Conservation (phyloP, 2,888 invertebrate species). For the Ceriagrion tenellum region DNA sequence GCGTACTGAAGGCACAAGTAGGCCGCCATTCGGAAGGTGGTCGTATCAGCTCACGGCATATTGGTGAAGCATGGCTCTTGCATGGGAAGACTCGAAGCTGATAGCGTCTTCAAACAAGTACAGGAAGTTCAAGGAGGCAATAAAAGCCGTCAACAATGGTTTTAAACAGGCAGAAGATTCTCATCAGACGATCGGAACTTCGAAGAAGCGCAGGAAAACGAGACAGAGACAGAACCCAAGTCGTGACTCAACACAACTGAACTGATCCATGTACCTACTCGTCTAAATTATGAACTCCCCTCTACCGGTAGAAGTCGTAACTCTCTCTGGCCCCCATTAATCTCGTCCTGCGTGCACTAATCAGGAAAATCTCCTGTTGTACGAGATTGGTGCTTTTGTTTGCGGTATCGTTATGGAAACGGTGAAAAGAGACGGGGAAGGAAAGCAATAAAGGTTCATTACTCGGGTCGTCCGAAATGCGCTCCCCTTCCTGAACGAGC, state of each 20-base stretch:
- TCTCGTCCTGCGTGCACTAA: background rate
- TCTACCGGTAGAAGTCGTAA: background rate
- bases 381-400: background rate
- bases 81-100: background rate
- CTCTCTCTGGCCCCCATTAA: background rate
- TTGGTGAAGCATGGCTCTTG: background rate
- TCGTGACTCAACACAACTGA: background rate
- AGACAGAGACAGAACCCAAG: background rate
- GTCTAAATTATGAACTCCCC: background rate
- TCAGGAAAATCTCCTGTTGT: background rate
- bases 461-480: background rate
- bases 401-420: background rate
- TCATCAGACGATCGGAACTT: background rate
- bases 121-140: background rate
- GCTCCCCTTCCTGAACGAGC: background rate
- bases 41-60: background rate
- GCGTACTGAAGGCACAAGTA: background rate
- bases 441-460: slow-evolving; percentile 23
- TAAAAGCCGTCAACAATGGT: background rate
- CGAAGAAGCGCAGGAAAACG: background rate
- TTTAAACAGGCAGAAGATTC: background rate
- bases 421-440: background rate
- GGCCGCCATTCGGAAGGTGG: background rate
- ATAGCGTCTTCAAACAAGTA: background rate
- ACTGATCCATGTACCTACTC: background rate